Conservation (phyloP, 1,140 invertebrate species). For the Coelopa frigida region DNA sequence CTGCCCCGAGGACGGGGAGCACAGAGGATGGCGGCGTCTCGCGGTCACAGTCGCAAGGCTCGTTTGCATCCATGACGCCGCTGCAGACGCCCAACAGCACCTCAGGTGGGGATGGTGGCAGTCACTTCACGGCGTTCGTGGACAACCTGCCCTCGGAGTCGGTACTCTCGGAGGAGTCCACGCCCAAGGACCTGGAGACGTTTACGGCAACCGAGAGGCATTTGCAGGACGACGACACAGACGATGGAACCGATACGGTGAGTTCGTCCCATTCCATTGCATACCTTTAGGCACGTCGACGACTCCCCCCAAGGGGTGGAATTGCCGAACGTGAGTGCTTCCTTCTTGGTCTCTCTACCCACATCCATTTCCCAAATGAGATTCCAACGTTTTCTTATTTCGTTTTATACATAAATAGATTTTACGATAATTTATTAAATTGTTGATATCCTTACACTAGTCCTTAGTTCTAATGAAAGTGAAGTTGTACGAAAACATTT, state of each 20-base stretch:
- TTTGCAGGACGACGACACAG: constrained; percentile 28
- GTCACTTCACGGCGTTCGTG: constrained; percentile 29
- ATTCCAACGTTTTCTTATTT: too few relatives aligned
- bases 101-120: too few relatives aligned
- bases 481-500: neutral
- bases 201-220: constrained; percentile 13
- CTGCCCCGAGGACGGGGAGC: neutral
- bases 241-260: constrained; percentile 41
- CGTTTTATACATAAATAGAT: neutral
- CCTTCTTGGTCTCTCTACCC: too few relatives aligned
- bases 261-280: too few relatives aligned
- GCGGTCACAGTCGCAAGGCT: constrained; percentile 6
- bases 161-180: constrained; percentile 40
- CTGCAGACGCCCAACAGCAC: constrained; percentile 10
- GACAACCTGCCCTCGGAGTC: constrained; percentile 39
- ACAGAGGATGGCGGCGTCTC: neutral
- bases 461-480: neutral
- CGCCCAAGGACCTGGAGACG: constrained; percentile 30
- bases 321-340: too few relatives aligned
- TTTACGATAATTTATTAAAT: neutral
- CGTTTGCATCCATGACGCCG: neutral
- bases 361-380: too few relatives aligned
- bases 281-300: too few relatives aligned
- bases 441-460: neutral
- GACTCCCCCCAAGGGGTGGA: too few relatives aligned